These are phyloP conservation scores for Poeciliopsis retropinna DNA, from an alignment of 2,113 vertebrate species.

Conservation along the genomic window DNA sequence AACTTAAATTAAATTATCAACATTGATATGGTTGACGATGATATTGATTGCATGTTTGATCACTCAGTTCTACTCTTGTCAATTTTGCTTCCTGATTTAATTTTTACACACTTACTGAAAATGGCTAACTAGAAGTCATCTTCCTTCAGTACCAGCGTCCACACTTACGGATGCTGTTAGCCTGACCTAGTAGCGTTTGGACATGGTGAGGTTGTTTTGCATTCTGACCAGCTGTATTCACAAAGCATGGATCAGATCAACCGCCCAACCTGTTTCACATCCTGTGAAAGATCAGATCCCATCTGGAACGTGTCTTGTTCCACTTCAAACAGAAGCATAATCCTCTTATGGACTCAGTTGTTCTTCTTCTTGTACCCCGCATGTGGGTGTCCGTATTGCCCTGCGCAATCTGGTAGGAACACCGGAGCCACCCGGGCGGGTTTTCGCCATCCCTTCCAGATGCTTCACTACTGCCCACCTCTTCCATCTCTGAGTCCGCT, in stretches of 20 bases:
- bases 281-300: conserved; percentile 60
- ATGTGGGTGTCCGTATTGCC: conserved; percentile 24
- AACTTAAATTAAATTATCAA: no score
- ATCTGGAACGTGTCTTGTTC: conserved; percentile 69
- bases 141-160: not conserved
- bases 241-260: conserved; percentile 38
- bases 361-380: conserved; percentile 58
- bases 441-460: conserved; percentile 66
- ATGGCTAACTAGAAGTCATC: not conserved
- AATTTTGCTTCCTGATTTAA: not conserved
- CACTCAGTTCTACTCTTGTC: no score
- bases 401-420: conserved; percentile 33
- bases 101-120: not conserved
- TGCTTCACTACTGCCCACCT: conserved; percentile 51
- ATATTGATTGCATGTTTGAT: no score
- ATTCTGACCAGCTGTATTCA: conserved; percentile 15
- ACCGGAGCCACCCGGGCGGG: conserved; percentile 28
- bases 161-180: not conserved
- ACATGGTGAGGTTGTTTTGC: not conserved
- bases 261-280: conserved; percentile 28
- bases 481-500: conserved; percentile 38
- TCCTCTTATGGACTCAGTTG: conserved; percentile 73
- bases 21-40: no score
- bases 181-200: not conserved
- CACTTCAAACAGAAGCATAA: conserved; percentile 70